Conservation (phyloP, 2,113 vertebrate genomes). For the Reinhardtius hippoglossoides region DNA sequence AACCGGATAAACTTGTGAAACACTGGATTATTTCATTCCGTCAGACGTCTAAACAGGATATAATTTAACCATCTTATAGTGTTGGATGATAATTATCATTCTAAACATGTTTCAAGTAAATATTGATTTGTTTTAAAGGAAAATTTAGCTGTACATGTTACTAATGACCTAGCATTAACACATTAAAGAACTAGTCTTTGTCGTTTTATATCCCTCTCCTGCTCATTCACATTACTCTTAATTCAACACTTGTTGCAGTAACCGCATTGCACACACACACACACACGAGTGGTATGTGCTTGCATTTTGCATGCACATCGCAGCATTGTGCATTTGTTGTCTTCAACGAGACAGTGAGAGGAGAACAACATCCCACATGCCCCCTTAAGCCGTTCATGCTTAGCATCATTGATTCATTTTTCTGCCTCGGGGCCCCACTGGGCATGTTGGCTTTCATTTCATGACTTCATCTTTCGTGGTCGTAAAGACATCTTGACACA, state of each 20-base stretch:
- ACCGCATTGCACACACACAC: neutral
- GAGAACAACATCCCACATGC: constrained; percentile 53
- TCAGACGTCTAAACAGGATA: too few relatives aligned
- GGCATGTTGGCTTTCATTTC: constrained; percentile 68
- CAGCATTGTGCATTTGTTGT: constrained; percentile 43
- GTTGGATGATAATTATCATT: neutral
- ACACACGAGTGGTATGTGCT: neutral
- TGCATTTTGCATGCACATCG: neutral
- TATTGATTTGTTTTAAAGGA: too few relatives aligned
- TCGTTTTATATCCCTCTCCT: neutral
- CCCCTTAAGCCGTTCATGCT: constrained; percentile 62
- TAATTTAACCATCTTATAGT: neutral
- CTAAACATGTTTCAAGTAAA: neutral
- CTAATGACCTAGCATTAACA: too few relatives aligned
- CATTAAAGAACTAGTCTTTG: too few relatives aligned
- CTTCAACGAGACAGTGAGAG: constrained; percentile 61
- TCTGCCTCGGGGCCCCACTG: constrained; percentile 57
- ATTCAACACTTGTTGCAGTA: constrained; percentile 9
- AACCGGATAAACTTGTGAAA: neutral
- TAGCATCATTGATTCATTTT: constrained; percentile 70
- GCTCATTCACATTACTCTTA: neutral
- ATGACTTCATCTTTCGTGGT: constrained; percentile 56
- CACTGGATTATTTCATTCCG: neutral
- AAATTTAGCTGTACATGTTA: too few relatives aligned
- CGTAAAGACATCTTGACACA: constrained; percentile 56